Evolutionary conservation across 2,797 vertebrate species (phyloP), one percentile per base, ranked within the genome.

Genomic region (Onychomys arenicola): DNA sequence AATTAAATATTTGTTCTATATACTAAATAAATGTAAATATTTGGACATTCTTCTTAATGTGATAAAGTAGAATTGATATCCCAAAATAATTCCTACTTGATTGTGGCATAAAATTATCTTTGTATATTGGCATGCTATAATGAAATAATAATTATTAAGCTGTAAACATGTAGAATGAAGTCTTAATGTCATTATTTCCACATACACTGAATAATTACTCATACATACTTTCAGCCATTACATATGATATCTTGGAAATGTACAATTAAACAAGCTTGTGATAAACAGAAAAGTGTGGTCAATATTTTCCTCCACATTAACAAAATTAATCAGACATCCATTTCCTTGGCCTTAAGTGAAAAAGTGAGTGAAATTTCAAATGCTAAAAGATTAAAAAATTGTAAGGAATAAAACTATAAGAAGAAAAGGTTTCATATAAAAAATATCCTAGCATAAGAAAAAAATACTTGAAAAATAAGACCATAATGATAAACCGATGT

Each of bases 121-220:
- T 52, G 34, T 37, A 27, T 49, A 37, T 55, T 37, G 23, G 14
- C 8, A 83, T 55, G 55, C 34, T 73, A 46, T 67, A 4, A 88
- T 92, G 7, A 78, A 93, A 81, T 78, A 89, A 61, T 59, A 81
- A 80, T 61, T 55, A 71, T 78, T 78, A 87, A 89, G 7, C 61
- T n/a, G 40, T 80, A 96, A 65, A 84, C 82, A 76, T 61, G n/a
- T 43, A 69, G 63, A 67, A 46, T 92, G 63, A 94, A 82, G n/a
- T 76, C 34, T n/a, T 81, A 55, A 2, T 40, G n/a, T 37, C 12
- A 75, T 75, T 77, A 86, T 32, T 89, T 86, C 71, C 14, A 17
- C 0, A 65, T 57, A 81, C 57, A 92, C 9, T 81, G 67, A 92
- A 46, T 87, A 94, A 95, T 23, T 55, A 67, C 0, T 37, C 34